A percentile compares a stretch with the other conserved stretches of the same genome.
Evolutionary conservation across 2,797 vertebrate genomes (phyloP).

Genomic region (Coranthus polyacanthus): DNA sequence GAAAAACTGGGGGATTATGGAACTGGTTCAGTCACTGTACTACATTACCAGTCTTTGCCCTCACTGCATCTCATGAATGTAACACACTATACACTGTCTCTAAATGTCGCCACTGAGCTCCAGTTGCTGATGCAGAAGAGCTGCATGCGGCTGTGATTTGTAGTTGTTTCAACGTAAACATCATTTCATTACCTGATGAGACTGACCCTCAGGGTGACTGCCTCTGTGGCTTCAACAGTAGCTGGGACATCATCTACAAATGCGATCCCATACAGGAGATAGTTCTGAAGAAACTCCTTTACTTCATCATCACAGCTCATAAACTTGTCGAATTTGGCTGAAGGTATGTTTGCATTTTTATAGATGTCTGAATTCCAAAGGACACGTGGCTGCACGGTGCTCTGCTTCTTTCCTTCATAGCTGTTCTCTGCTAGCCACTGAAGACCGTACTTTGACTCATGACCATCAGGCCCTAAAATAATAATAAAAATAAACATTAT

Average conservation of each 20-base stretch:
- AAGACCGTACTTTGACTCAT: slow-evolving; percentile 88
- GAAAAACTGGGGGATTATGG: too few species aligned
- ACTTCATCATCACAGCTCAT: slow-evolving; percentile 89
- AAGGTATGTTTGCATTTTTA: slow-evolving; percentile 79
- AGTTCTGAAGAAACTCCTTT: slow-evolving; percentile 89
- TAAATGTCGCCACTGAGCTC: neutral
- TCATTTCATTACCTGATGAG: slow-evolving; percentile 89
- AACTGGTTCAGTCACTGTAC: too few species aligned
- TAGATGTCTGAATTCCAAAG: slow-evolving; percentile 92
- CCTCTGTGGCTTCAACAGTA: slow-evolving; percentile 90
- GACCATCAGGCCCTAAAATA: slow-evolving; percentile 90
- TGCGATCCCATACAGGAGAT: slow-evolving; percentile 91
- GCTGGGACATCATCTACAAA: slow-evolving; percentile 91
- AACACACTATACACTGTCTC: too few species aligned
- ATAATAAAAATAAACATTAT: slow-evolving; percentile 7
- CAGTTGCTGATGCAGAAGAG: neutral
- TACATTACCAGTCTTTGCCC: too few species aligned
- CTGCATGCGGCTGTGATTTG: neutral
- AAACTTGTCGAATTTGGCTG: slow-evolving; percentile 85
- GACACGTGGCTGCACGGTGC: slow-evolving; percentile 85
- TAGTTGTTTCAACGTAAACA: neutral
- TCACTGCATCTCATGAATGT: too few species aligned
- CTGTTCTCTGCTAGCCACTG: slow-evolving; percentile 91
- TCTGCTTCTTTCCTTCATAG: slow-evolving; percentile 88
- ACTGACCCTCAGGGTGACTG: slow-evolving; percentile 87